Conservation (phyloP, 1,140 invertebrate genomes). For the Mamestra configurata region DNA sequence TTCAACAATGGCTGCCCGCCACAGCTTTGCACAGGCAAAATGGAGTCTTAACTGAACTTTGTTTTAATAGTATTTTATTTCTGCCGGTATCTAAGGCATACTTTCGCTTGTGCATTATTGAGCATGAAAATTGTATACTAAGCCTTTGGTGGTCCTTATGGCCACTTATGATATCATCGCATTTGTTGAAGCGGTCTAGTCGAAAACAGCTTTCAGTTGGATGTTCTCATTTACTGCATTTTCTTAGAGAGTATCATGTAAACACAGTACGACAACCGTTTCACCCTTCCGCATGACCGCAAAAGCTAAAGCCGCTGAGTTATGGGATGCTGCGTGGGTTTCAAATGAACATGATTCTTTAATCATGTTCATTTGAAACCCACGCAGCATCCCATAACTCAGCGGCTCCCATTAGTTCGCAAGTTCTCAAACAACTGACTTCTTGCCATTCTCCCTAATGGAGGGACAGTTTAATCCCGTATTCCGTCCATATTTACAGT, state of each 20-base stretch:
- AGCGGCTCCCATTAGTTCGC: not conserved
- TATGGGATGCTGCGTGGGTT: not conserved
- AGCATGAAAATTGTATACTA: too few relatives aligned
- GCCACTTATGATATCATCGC: too few relatives aligned
- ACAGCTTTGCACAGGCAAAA: slow-evolving; percentile 22
- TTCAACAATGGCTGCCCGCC: slow-evolving; percentile 34
- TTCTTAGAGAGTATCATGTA: not conserved
- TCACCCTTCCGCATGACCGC: not conserved
- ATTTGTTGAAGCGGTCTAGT: too few relatives aligned
- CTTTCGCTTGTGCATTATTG: not conserved
- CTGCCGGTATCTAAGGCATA: not conserved
- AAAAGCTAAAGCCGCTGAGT: not conserved
- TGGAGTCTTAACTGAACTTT: slow-evolving; percentile 30
- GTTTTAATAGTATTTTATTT: slow-evolving; percentile 32
- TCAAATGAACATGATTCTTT: not conserved
- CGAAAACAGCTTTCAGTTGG: not conserved
- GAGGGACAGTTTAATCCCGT: slow-evolving; percentile 37
- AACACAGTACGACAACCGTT: not conserved
- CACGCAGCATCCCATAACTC: not conserved
- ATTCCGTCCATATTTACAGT: slow-evolving; percentile 31
- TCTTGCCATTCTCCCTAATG: slow-evolving; percentile 9
- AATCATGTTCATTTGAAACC: not conserved
- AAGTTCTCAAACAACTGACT: not conserved
- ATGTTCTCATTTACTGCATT: not conserved
- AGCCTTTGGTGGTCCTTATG: too few relatives aligned